These are phyloP conservation scores for Pimpla rufipes DNA, from an alignment of 2,888 invertebrate species.

Conservation along the genomic window DNA sequence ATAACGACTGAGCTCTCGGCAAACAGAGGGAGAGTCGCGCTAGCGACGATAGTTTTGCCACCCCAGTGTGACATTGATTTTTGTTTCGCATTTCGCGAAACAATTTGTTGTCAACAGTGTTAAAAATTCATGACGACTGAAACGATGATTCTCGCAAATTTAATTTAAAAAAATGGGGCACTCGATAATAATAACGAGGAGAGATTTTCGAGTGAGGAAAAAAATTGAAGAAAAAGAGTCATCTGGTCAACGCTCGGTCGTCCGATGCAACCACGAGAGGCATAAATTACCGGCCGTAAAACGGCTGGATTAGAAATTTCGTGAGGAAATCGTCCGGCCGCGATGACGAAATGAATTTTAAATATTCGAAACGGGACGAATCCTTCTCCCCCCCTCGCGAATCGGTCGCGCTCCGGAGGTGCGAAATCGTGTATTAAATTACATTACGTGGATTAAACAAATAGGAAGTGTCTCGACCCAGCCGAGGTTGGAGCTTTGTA, in stretches of 20 bases:
- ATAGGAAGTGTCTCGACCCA: constrained; percentile 22
- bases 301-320: not conserved
- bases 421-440: not conserved
- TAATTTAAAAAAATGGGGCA: no score
- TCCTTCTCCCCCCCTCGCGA: not conserved
- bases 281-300: constrained; percentile 5
- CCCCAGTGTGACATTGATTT: not conserved
- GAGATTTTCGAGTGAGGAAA: not conserved
- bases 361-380: not conserved
- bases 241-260: not conserved
- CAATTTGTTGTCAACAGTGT: not conserved
- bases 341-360: constrained; percentile 9
- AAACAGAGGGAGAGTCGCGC: constrained; percentile 16
- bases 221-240: not conserved
- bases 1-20: constrained; percentile 48
- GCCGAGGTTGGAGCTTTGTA: not conserved
- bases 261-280: not conserved
- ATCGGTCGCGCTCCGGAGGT: not conserved
- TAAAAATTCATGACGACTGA: not conserved
- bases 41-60: not conserved
- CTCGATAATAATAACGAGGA: no score
- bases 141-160: not conserved
- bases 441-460: not conserved
- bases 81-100: not conserved
- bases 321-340: constrained; percentile 1